Base-by-base conservation (phyloP, 92 coral and sea anemone species). In the Palythoa caribaeorum region DNA sequence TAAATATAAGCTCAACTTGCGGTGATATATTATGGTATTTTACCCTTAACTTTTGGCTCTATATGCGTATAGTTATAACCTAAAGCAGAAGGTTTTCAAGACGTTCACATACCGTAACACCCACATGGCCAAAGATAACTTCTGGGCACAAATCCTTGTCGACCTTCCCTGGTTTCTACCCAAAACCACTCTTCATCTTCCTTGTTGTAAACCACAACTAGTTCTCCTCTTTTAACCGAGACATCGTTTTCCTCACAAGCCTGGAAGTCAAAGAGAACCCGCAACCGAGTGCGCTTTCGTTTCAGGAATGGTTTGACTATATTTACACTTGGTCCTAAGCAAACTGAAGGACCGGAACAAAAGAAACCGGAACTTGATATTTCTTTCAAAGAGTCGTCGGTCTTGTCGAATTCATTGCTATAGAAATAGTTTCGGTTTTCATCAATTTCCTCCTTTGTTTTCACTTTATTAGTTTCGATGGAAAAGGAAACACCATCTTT, bases 121-220 rank as follows among this genome's bases (percentile, higher is more conserved):
- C 92, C 91, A 73, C 94, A 92, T 16, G 94, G 94, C 94, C 94
- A 92, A 47, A 92, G 87, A 59, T 77, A 92, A 21, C 83, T 88
- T 5, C 87, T 90, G 9, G 94, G 94, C 17, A 92, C 94, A 77
- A 92, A 92, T 62, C 94, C 94, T 85, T 74, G 92, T 17, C 62
- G 65, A 0, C 87, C 72, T 48, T 88, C 79, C 1, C 51, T 73
- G 48, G 89, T 88, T 72, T 92, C 94, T 55, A 92, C 84, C 94
- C 94, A 92, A 88, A 90, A 88, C 94, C 94, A 92, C 14, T 92
- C 94, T 7, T 84, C 63, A 13, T 92, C 94, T 50, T 92, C 94
- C 50, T 88, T 92, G 89, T 66, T 92, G 13, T 78, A 84, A 20
- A 92, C 94, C 38, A 47, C 72, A 68, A 92, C 90, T 20, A 88